phyloP scores from a whole-genome alignment of 1,140 invertebrate genomes.

The Diabrotica virgifera region DNA sequence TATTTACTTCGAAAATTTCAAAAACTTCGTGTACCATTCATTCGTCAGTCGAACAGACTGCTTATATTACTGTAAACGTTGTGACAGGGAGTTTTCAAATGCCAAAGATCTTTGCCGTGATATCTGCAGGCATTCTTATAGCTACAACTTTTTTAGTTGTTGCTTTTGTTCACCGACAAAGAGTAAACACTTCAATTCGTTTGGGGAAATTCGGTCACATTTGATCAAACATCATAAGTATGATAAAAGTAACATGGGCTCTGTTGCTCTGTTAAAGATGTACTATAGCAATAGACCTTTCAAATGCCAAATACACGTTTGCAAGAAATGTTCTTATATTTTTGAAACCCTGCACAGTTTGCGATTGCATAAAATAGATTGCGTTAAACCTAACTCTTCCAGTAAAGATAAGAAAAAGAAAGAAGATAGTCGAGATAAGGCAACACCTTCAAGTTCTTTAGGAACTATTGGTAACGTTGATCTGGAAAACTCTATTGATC shows the following conservation, averaged over 20 bases:
- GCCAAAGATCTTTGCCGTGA: neutral
- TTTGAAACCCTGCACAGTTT: neutral
- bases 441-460: too few relatives aligned
- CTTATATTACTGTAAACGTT: neutral
- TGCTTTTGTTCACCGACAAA: neutral
- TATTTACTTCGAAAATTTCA: neutral
- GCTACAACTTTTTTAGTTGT: neutral
- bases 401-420: too few relatives aligned
- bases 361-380: neutral
- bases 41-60: neutral
- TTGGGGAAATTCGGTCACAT: neutral
- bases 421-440: too few relatives aligned
- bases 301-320: neutral
- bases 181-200: neutral
- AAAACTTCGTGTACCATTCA: neutral
- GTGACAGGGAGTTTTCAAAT: neutral
- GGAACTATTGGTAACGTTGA: too few relatives aligned
- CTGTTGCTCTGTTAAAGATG: neutral
- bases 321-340: neutral
- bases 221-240: neutral
- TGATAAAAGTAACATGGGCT: neutral
- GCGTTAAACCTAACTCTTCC: too few relatives aligned
- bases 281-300: neutral
- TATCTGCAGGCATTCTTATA: neutral
- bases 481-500: too few relatives aligned